Evolutionary conservation across 2,888 invertebrate species (phyloP).

Genomic region (Spisula subtruncata): DNA sequence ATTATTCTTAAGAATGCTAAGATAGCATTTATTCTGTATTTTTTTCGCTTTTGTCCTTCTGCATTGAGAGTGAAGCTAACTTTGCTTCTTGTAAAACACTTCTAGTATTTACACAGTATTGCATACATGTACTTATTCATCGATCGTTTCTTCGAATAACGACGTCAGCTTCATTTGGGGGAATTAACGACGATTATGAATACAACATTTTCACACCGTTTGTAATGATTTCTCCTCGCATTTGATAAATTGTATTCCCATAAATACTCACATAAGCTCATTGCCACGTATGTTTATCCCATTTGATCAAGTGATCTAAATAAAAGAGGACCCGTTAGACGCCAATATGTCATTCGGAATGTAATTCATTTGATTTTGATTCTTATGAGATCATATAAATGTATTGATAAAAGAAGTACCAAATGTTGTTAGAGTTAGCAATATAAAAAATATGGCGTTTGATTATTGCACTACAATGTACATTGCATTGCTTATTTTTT

Average conservation of each 20-base stretch:
- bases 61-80: too few relatives aligned
- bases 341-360: neutral
- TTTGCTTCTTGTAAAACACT: too few relatives aligned
- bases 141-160: neutral
- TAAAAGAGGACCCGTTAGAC: neutral
- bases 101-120: neutral
- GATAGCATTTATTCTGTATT: too few relatives aligned
- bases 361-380: conserved; percentile 9
- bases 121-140: neutral
- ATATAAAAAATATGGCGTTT: too few relatives aligned
- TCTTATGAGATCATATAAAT: neutral
- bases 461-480: too few relatives aligned
- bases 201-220: too few relatives aligned
- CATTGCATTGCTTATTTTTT: too few relatives aligned
- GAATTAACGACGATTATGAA: neutral
- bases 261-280: neutral
- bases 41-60: too few relatives aligned
- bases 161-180: neutral
- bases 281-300: neutral
- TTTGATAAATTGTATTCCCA: neutral
- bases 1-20: too few relatives aligned
- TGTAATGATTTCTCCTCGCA: neutral
- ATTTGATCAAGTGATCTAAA: neutral
- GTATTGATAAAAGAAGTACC: too few relatives aligned
- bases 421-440: too few relatives aligned